Conservation (phyloP, 30 jellyfish, hydroid and myxozoan genomes). For the Cassiopea andromeda region DNA sequence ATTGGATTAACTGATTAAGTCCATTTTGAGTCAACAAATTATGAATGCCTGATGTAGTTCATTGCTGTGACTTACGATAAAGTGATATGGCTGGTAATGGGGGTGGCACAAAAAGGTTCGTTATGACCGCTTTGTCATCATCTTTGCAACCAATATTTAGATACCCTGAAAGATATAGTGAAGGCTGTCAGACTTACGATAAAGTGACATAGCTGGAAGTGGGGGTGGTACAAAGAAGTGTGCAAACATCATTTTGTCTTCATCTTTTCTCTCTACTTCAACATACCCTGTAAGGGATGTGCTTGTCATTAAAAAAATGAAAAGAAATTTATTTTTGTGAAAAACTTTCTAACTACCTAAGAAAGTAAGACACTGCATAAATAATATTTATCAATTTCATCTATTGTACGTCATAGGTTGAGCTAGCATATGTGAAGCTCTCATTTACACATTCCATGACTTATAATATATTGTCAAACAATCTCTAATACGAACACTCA, state of each 20-base stretch:
- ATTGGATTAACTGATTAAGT: neutral
- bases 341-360: too few species aligned
- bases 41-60: neutral
- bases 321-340: neutral
- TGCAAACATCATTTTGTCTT: slow-evolving; percentile 47
- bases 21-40: neutral
- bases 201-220: slow-evolving; percentile 58
- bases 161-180: slow-evolving; percentile 51
- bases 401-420: too few species aligned
- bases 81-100: slow-evolving; percentile 78
- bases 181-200: slow-evolving; percentile 41
- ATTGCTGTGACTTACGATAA: slow-evolving; percentile 47
- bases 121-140: slow-evolving; percentile 51
- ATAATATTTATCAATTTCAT: too few species aligned
- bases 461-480: too few species aligned
- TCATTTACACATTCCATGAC: too few species aligned
- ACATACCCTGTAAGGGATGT: slow-evolving; percentile 42
- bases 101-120: slow-evolving; percentile 71
- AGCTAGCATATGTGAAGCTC: too few species aligned
- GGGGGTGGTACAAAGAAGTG: slow-evolving; percentile 59
- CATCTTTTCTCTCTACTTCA: slow-evolving; percentile 24
- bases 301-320: neutral
- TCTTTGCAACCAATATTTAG: slow-evolving; percentile 49
- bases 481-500: too few species aligned
- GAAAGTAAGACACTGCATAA: too few species aligned